Evolutionary conservation across 2,888 invertebrate genomes (phyloP), one percentile per base, ranked within the genome.

Genomic region (Oxycera nigricornis): DNA sequence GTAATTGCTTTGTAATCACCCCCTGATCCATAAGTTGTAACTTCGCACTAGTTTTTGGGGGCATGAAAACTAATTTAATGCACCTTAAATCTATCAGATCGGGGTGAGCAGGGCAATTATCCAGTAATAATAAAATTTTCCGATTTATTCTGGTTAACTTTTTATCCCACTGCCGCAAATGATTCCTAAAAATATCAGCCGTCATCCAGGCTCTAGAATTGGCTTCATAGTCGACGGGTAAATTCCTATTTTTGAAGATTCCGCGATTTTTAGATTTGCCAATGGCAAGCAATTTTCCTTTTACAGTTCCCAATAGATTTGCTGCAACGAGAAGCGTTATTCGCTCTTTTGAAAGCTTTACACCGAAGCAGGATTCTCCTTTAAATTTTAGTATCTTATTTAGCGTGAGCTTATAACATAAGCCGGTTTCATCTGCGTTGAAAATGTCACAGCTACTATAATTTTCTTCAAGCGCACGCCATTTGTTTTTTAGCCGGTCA

Each of bases 211-310:
- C 50, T 50, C 50, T 50, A n/a, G 50, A 50, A 50, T 50, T 50
- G 50, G 50, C 4, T 50, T 50, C 50, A 6, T 55, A 55, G 55
- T 55, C 55, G 55, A 20, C 22, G 22, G 20, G 55, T 55, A 20
- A 24, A 55, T 55, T 55, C 55, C 20, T 55, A 55, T 22, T 55
- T 20, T 55, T 24, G 55, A 20, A 55, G 55, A 20, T 22, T 55
- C 55, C 24, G 55, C 22, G 55, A 55, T 55, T 55, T 20, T 55
- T 6, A 22, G 55, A 55, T 55, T 22, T 6, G 24, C 22, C 22
- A 55, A 55, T 55, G 55, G 4, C 55, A 55, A 55, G 55, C 55
- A 55, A 55, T 55, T 55, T 55, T 55, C 55, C n/a, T n/a, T n/a
- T n/a, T n/a, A n/a, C n/a, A n/a, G n/a, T n/a, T n/a, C n/a, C n/a